These are phyloP conservation scores for Nomada ferruginata DNA, from an alignment of 2,888 invertebrate species.

Conservation along the genomic window DNA sequence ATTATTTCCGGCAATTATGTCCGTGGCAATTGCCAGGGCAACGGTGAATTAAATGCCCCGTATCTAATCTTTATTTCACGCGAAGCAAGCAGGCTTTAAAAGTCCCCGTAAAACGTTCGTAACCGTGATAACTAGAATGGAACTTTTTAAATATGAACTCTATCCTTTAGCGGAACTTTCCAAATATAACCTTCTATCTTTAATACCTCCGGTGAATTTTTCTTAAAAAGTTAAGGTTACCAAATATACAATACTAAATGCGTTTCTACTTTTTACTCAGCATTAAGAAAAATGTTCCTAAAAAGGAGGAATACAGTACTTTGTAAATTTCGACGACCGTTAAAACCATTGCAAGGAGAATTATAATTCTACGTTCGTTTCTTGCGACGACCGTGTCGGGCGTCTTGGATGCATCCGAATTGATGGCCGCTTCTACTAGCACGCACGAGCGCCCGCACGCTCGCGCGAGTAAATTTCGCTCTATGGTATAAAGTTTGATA, in stretches of 20 bases:
- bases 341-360: too few species aligned
- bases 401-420: not conserved
- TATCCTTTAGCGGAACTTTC: not conserved
- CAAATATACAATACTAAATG: too few species aligned
- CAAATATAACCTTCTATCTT: not conserved
- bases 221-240: not conserved
- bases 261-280: too few species aligned
- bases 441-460: not conserved
- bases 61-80: slow-evolving; percentile 1
- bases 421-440: not conserved
- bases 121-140: not conserved
- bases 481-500: slow-evolving; percentile 24
- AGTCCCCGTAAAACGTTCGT: not conserved
- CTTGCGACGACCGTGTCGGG: not conserved
- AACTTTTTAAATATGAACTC: slow-evolving; percentile 13
- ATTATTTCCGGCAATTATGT: too few species aligned
- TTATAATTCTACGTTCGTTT: too few species aligned
- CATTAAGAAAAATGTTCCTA: too few species aligned
- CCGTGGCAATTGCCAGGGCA: too few species aligned
- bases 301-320: too few species aligned
- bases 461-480: slow-evolving; percentile 14
- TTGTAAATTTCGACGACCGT: too few species aligned
- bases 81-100: not conserved
- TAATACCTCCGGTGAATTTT: not conserved
- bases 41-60: not conserved